A percentile compares a stretch with the other conserved stretches of the same genome.
These are phyloP conservation scores for Malurus alboscapulatus DNA, from an alignment of 2,113 vertebrate genomes.

Conservation along the genomic window DNA sequence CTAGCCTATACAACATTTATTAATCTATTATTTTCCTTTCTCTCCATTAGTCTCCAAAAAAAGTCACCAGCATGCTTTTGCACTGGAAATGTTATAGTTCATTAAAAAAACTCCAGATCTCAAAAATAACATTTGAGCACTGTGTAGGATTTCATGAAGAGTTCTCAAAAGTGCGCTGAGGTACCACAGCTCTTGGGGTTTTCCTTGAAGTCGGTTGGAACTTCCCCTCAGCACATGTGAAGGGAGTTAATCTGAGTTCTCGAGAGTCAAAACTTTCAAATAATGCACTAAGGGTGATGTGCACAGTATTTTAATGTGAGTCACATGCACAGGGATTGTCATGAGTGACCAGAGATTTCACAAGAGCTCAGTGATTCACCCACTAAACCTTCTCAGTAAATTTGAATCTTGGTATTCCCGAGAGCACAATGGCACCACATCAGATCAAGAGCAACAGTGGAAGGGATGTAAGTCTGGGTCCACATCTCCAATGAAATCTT, in stretches of 20 bases:
- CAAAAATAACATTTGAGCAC: background rate
- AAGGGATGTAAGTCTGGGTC: background rate
- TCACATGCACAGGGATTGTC: accelerated
- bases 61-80: background rate
- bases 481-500: background rate
- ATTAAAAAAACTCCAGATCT: background rate
- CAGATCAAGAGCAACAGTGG: background rate
- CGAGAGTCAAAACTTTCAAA: background rate
- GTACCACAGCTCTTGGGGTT: background rate
- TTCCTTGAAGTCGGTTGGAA: background rate
- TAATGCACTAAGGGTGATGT: background rate
- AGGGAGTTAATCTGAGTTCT: background rate
- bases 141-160: background rate
- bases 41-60: background rate
- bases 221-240: background rate
- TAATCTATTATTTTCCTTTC: background rate
- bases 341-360: background rate
- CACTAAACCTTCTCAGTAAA: background rate
- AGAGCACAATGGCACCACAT: background rate
- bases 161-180: background rate
- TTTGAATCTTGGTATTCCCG: background rate
- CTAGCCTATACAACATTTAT: background rate
- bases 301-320: background rate
- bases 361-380: background rate
- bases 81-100: background rate